These are phyloP conservation scores for Wasmannia auropunctata DNA, from an alignment of 1,140 invertebrate species.

Conservation along the genomic window DNA sequence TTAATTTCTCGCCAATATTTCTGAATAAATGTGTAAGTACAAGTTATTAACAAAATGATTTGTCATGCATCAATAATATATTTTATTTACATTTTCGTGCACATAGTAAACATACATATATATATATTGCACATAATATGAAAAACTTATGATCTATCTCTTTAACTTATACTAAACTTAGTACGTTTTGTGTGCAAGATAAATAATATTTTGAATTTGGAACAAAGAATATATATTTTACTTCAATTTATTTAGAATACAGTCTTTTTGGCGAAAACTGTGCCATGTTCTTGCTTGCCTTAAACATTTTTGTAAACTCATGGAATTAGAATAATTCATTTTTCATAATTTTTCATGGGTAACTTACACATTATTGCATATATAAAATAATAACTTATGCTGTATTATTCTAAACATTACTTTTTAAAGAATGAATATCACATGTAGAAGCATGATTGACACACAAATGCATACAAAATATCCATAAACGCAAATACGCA, in stretches of 20 bases:
- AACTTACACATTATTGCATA: not conserved
- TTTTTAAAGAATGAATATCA: not conserved
- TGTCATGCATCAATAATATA: not conserved
- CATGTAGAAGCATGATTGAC: not conserved
- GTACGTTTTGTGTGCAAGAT: not conserved
- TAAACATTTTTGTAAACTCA: not conserved
- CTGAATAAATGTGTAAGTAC: not conserved
- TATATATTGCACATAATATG: not conserved
- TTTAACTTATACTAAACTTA: constrained; percentile 32
- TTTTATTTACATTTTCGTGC: constrained; percentile 65
- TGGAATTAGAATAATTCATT: not conserved
- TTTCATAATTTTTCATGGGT: not conserved
- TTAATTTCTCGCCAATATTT: not conserved
- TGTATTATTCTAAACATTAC: not conserved
- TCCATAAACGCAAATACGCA: not conserved
- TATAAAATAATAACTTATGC: not conserved
- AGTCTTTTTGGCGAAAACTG: constrained; percentile 56
- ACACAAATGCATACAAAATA: not conserved
- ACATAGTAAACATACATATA: not conserved
- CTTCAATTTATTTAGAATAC: constrained; percentile 42
- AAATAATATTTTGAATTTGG: constrained; percentile 27
- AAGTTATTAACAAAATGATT: not conserved
- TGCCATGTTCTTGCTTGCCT: not conserved
- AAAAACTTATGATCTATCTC: constrained; percentile 36
- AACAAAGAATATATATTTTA: not conserved